Base-by-base conservation (phyloP, 2,888 invertebrate species). In the Philereme transversata region DNA sequence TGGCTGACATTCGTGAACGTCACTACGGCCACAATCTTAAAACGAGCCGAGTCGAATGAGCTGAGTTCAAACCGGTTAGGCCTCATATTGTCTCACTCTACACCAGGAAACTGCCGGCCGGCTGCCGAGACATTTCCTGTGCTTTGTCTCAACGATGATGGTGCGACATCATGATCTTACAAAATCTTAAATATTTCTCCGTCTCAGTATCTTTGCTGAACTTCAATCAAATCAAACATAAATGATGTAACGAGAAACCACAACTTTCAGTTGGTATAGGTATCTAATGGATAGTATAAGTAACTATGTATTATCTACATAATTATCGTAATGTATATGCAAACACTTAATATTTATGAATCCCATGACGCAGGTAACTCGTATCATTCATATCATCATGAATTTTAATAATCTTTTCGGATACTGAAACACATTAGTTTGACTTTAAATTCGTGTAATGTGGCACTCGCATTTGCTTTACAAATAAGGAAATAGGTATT, bases 401-500 rank as follows among this genome's bases (percentile, higher is more conserved):
- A 38, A 43, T 53, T 43, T 50, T 6, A 51, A 49, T 41, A 43
- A 64, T 64, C 50, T 61, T 46, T 59, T 51, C 57, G 55, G 62
- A 64, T 65, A 62, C 58, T 53, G 56, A 41, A 49, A 71, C 70
- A 69, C 71, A 73, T 67, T 68, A 69, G 67, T 64, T 63, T 57
- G 68, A 65, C 68, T 72, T 70, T 34, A 73, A 76, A 74, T 76
- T 74, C 71, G 69, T 73, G 74, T 75, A 74, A 72, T 77, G 69
- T 77, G 74, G 74, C 76, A 75, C 77, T 73, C 73, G 70, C 74
- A 75, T 77, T 74, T 76, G 78, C 78, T 79, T 73, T 79, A 79
- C 84, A 86, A 88, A 88, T 83, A 86, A 88, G 89, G 89, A 90
- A 90, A 88, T 87, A n/a, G n/a, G n/a, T n/a, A 88, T 86, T 83